Conservation (phyloP, 2,888 invertebrate species). For the Aphelenchoides bicaudatus region DNA sequence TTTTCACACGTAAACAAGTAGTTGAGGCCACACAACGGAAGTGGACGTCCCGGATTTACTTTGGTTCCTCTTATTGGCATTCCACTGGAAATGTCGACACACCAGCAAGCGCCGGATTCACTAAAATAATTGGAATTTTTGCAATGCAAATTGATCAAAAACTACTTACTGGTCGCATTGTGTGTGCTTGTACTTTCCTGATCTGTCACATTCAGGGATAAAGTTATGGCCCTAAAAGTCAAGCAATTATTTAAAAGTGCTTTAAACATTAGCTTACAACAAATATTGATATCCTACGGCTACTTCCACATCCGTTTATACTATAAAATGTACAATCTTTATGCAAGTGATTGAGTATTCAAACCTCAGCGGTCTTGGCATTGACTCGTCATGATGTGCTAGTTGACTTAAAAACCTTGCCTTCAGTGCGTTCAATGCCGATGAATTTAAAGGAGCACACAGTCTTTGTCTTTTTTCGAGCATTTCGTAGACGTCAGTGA, state of each 20-base stretch:
- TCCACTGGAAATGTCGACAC: slow-evolving; percentile 23
- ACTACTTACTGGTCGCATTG: slow-evolving; percentile 23
- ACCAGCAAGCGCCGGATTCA: slow-evolving; percentile 22
- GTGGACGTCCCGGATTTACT: slow-evolving; percentile 22
- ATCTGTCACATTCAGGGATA: slow-evolving; percentile 19
- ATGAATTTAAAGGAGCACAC: slow-evolving; percentile 13
- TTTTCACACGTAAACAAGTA: slow-evolving; percentile 25
- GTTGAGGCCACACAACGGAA: slow-evolving; percentile 24
- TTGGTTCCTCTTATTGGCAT: slow-evolving; percentile 1
- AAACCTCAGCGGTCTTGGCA: no score
- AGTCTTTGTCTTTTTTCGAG: slow-evolving; percentile 16
- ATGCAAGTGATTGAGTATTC: no score
- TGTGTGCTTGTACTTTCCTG: slow-evolving; percentile 17
- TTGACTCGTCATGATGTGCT: no score
- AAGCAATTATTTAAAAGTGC: no score
- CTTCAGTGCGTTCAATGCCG: no score
- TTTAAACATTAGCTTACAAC: no score
- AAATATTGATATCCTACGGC: slow-evolving; percentile 17
- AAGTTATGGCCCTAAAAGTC: no score
- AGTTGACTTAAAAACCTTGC: no score
- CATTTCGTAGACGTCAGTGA: slow-evolving; percentile 22
- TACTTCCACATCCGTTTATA: slow-evolving; percentile 6
- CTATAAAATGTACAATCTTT: no score
- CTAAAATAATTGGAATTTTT: not conserved
- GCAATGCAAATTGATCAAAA: not conserved